Evolutionary conservation across 2,797 vertebrate genomes (phyloP).

Genomic region (Falco naumanni): DNA sequence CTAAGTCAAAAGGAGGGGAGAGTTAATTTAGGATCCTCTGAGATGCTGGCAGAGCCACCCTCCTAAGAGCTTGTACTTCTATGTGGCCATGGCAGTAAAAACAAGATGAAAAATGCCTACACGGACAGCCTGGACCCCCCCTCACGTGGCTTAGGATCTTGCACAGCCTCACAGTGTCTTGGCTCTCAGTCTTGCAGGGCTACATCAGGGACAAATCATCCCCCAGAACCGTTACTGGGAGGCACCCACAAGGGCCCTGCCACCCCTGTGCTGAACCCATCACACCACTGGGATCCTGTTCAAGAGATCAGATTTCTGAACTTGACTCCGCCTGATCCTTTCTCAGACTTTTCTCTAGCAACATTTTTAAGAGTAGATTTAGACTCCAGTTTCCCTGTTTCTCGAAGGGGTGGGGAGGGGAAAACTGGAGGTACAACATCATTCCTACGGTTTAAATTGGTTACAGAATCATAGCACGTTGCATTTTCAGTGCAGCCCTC

Average conservation of each 20-base stretch:
- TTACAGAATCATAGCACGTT: neutral
- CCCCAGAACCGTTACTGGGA: neutral
- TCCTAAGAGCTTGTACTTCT: neutral
- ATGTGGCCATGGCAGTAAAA: neutral
- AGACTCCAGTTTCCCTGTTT: neutral
- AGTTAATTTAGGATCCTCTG: neutral
- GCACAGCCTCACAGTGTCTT: neutral
- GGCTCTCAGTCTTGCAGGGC: neutral
- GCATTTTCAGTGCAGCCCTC: neutral
- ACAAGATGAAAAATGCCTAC: neutral
- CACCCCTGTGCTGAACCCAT: neutral
- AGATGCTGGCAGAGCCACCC: neutral
- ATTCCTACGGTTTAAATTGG: neutral
- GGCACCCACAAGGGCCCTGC: neutral
- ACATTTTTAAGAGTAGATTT: neutral
- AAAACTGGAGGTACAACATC: neutral
- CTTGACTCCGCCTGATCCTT: neutral
- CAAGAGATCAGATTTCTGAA: neutral
- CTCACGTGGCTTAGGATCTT: neutral
- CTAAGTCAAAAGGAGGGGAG: neutral
- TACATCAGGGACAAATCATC: neutral
- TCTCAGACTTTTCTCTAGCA: neutral
- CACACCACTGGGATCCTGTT: neutral
- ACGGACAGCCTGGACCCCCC: neutral
- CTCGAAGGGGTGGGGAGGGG: too few relatives aligned